phyloP scores from a whole-genome alignment of 1,140 invertebrate species.

The Subanguina moxae region DNA sequence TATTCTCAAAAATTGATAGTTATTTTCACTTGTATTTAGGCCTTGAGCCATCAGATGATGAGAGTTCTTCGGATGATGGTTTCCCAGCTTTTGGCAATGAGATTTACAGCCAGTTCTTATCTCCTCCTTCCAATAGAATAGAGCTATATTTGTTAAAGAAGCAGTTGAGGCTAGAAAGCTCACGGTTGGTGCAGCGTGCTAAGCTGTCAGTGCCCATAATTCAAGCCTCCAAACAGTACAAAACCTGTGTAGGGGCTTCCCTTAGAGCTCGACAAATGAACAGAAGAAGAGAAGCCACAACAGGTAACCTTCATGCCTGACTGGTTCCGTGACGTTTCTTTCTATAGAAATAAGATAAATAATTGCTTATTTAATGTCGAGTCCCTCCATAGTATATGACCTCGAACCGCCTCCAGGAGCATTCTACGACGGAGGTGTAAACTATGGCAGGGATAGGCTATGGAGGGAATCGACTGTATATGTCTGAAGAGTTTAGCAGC shows the following conservation, averaged over 20 bases:
- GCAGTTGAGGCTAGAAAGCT: slow-evolving; percentile 27
- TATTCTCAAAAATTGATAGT: not conserved
- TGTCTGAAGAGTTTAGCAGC: too few relatives aligned
- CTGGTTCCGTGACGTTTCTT: too few relatives aligned
- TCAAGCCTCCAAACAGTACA: slow-evolving; percentile 31
- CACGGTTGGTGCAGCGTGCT: slow-evolving; percentile 31
- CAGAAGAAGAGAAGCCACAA: not conserved
- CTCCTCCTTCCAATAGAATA: slow-evolving; percentile 9
- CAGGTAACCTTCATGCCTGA: too few relatives aligned
- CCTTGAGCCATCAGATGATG: slow-evolving; percentile 46
- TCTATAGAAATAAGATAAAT: too few relatives aligned
- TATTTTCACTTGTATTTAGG: slow-evolving; percentile 24
- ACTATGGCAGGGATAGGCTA: too few relatives aligned
- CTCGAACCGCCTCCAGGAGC: too few relatives aligned
- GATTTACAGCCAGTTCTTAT: not conserved
- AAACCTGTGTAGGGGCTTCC: slow-evolving; percentile 22
- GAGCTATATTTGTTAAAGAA: slow-evolving; percentile 47
- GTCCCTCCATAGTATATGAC: too few relatives aligned
- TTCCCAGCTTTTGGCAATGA: slow-evolving; percentile 14
- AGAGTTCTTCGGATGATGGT: slow-evolving; percentile 40
- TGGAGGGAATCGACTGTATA: too few relatives aligned
- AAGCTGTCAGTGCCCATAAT: slow-evolving; percentile 39
- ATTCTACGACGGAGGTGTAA: too few relatives aligned
- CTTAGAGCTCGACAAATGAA: slow-evolving; percentile 1
- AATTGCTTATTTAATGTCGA: too few relatives aligned